Conservation (phyloP, 2,888 invertebrate genomes). For the Lomographa bimaculata region DNA sequence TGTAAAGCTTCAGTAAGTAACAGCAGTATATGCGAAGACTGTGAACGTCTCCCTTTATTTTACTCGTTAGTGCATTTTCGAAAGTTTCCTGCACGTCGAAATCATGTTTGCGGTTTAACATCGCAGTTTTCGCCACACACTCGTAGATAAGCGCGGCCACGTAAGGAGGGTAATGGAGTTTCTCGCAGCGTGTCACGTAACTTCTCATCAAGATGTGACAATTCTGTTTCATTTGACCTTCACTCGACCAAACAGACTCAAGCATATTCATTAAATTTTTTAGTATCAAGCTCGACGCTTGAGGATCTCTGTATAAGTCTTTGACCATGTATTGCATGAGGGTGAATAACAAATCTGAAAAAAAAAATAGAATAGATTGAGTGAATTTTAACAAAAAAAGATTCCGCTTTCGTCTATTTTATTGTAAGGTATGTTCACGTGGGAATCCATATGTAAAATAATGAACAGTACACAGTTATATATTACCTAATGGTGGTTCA, state of each 20-base stretch:
- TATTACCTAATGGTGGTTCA: constrained; percentile 59
- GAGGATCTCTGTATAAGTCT: constrained; percentile 61
- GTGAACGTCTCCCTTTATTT: constrained; percentile 56
- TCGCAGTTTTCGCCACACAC: constrained; percentile 63
- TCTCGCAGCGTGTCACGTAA: constrained; percentile 62
- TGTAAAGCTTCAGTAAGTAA: constrained; percentile 54
- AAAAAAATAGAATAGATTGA: constrained; percentile 12
- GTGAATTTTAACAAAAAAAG: no score
- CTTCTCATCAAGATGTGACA: constrained; percentile 71
- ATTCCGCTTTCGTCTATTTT: no score
- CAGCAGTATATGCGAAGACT: constrained; percentile 65
- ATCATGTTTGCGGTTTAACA: constrained; percentile 46
- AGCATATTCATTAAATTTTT: constrained; percentile 57
- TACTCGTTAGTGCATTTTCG: constrained; percentile 49
- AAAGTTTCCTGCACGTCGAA: constrained; percentile 46
- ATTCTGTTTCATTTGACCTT: constrained; percentile 60
- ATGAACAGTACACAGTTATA: neutral
- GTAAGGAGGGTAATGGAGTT: constrained; percentile 61
- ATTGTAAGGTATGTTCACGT: no score
- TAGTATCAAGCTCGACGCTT: constrained; percentile 57
- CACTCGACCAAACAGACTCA: constrained; percentile 54
- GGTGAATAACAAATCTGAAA: constrained; percentile 61
- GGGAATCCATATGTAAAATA: no score
- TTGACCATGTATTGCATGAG: constrained; percentile 69
- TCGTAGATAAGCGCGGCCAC: constrained; percentile 68